Conservation (phyloP, 2,113 vertebrate species). For the Glaucidium brasilianum region DNA sequence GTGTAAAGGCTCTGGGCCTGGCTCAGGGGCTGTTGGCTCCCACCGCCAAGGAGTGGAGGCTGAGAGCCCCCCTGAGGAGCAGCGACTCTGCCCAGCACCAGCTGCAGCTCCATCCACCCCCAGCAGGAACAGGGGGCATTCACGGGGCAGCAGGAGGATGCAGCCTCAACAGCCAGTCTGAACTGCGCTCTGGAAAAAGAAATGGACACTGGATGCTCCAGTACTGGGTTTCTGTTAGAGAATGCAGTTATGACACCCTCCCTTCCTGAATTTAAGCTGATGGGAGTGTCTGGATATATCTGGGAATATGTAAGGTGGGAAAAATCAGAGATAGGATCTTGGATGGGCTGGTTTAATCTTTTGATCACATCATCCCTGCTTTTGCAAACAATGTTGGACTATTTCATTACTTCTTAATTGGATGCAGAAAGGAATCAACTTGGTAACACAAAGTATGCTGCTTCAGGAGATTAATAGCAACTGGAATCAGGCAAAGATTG, state of each 20-base stretch:
- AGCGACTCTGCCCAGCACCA: background rate
- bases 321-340: background rate
- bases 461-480: slow-evolving; percentile 14
- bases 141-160: background rate
- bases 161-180: background rate
- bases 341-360: background rate
- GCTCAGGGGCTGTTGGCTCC: background rate
- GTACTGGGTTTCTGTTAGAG: background rate
- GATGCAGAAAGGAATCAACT: background rate
- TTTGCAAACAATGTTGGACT: background rate
- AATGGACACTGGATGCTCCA: background rate
- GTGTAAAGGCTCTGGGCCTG: background rate
- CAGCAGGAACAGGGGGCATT: background rate
- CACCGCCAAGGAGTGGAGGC: background rate
- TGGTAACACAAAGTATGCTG: background rate
- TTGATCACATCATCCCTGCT: background rate
- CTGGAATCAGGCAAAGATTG: background rate
- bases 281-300: background rate
- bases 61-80: background rate
- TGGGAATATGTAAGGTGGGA: background rate
- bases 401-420: background rate
- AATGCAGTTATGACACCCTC: background rate
- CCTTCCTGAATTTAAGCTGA: background rate
- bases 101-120: background rate
- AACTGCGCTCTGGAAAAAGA: background rate